Base-by-base conservation (phyloP, 2,797 vertebrate genomes). In the Luscinia megarhynchos region DNA sequence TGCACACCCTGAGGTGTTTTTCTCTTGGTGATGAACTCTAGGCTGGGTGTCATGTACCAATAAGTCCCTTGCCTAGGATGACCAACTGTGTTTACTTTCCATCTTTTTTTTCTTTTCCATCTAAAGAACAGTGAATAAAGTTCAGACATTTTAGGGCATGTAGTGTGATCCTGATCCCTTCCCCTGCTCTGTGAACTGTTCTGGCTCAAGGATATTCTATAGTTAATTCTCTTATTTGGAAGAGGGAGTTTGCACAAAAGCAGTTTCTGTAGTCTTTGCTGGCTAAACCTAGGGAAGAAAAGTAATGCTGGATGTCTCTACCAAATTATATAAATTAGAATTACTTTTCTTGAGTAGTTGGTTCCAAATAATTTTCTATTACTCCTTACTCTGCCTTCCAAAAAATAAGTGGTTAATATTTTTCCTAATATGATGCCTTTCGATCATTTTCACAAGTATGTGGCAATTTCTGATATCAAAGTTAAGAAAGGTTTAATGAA, bases 401-500 rank as follows among this genome's bases (percentile, higher is more conserved):
- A 85, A 90, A 72, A 54, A 22, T 14, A 64, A 61, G 30, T 55
- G 27, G 19, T 40, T 84, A n/a, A 8, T 59, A 69, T 92, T 87
- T 94, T 91, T 79, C 46, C 30, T 58, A 51, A 55, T 61, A 24
- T 9, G 20, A 10, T 58, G 15, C 15, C 48, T 82, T 89, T 92
- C 73, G 69, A 53, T 90, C 6, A 43, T 77, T 90, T 91, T 85
- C 40, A 18, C 45, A 80, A 77, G 48, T 20, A 83, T 3, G 5
- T 81, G 45, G 43, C 29, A 58, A 40, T 43, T 38, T 83, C 77
- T 91, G 85, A 40, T 85, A 69, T 32, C 6, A 8, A 70, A 89
- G 36, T 83, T 93, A 66, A 73, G 84, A 58, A 87, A 79, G 29
- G 61, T n/a, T 89, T 92, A 76, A 89, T 1, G 11, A 93, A 84